Base-by-base conservation (phyloP, 1,140 invertebrate species). In the Lysiphlebus fabarum region DNA sequence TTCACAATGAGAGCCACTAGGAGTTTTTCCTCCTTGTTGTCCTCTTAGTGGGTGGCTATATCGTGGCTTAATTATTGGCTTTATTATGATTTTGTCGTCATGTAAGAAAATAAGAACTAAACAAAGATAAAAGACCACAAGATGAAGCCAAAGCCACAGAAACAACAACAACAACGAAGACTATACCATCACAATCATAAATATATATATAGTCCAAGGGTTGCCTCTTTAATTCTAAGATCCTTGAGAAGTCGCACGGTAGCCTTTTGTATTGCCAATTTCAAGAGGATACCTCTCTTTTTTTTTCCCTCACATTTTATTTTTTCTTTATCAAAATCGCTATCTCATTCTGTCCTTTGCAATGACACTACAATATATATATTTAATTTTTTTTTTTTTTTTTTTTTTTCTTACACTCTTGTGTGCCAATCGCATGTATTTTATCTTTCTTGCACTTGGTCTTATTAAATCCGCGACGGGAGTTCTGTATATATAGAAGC, bases 391-490 rank as follows among this genome's bases (percentile, higher is more conserved):
- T 47, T 53, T 36, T 17, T 37, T 50, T 7, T 51, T n/a, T 17
- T 12, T 6, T 37, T 51, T 37, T n/a, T 10, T 11, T 51, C 49
- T 37, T 37, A 10, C 37, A 14, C n/a, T 49, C 56, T 42, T 26
- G 37, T 14, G 9, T 45, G 6, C 11, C 43, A 10, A 12, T 61
- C 48, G 36, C 34, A 36, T 36, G 49, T 40, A 10, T 9, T 7
- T 44, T 12, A 38, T 38, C 53, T 48, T 56, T 61, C 45, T 61
- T 54, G 48, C 59, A 56, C 59, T 61, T 61, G 59, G 53, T 56
- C 59, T 61, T 61, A 61, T 61, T 61, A 61, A 61, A 61, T 61
- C 59, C 59, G 59, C 59, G 48, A 61, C 56, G 54, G 53, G 59
- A 56, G 59, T 61, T 54, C 53, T 56, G 51, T 47, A 26, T 17